Percentiles rank a stretch among this genome's conserved stretches.
These are phyloP conservation scores for Elysia crispata DNA, from an alignment of 2,888 invertebrate genomes.

Conservation along the genomic window DNA sequence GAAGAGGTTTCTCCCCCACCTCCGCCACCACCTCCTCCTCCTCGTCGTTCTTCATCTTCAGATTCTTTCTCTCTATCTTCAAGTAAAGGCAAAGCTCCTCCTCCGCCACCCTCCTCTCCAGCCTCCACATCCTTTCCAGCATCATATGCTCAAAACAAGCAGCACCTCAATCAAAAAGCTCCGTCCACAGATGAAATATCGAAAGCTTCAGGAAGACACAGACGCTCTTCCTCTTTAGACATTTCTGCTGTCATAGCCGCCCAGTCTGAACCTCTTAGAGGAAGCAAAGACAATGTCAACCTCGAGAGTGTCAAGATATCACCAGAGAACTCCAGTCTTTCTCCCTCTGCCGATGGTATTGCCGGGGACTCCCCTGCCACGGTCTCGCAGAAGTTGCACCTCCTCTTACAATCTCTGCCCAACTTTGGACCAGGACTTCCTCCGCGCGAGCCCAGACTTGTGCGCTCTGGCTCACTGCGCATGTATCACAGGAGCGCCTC, in stretches of 20 bases:
- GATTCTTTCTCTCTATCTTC: too few relatives aligned
- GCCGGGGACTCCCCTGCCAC: conserved; percentile 66
- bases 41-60: too few relatives aligned
- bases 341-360: conserved; percentile 19
- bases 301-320: too few relatives aligned
- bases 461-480: conserved; percentile 49
- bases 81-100: too few relatives aligned
- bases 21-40: conserved; percentile 63
- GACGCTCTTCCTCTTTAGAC: conserved; percentile 61
- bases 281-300: background rate
- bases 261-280: conserved; percentile 34
- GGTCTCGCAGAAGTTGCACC: conserved; percentile 69
- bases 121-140: too few relatives aligned
- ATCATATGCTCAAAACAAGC: too few relatives aligned
- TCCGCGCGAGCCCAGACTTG: conserved; percentile 12
- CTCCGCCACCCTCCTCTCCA: too few relatives aligned
- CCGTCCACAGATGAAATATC: background rate
- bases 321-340: too few relatives aligned
- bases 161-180: too few relatives aligned
- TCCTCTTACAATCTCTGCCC: conserved; percentile 65
- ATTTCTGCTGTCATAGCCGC: conserved; percentile 48
- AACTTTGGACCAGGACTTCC: conserved; percentile 52
- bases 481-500: conserved; percentile 52
- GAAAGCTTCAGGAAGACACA: conserved; percentile 37
- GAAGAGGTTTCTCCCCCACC: conserved; percentile 64